Conservation (phyloP, 2,113 vertebrate species). For the Thinocorus orbignyianus region DNA sequence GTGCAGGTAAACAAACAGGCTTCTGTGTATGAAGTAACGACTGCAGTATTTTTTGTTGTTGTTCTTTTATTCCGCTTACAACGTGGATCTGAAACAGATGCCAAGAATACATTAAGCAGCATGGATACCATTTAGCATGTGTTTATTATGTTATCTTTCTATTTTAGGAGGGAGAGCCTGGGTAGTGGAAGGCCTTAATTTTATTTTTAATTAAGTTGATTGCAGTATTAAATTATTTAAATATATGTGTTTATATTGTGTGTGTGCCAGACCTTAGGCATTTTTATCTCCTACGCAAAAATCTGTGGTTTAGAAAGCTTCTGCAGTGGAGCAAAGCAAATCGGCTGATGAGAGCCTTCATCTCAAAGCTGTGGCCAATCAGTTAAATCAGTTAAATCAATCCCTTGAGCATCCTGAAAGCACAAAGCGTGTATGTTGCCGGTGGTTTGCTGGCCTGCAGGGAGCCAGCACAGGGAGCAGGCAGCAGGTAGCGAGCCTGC, state of each 20-base stretch:
- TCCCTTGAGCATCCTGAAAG: neutral
- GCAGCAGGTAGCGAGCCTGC: neutral
- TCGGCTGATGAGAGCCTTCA: neutral
- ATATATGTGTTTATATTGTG: neutral
- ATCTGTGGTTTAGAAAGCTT: neutral
- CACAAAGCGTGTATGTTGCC: fast-evolving
- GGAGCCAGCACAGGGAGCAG: neutral
- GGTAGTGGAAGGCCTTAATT: neutral
- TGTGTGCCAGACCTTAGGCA: neutral
- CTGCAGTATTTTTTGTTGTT: fast-evolving
- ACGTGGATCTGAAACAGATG: neutral
- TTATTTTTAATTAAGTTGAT: neutral
- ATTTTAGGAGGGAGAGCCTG: neutral
- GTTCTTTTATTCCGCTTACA: neutral
- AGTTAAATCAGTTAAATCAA: neutral
- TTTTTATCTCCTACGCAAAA: neutral
- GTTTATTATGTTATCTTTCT: neutral
- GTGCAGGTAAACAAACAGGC: neutral
- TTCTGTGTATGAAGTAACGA: neutral
- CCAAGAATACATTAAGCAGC: neutral
- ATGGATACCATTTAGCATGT: neutral
- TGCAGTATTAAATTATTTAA: neutral
- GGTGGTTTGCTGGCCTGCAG: neutral
- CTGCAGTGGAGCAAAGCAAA: neutral
- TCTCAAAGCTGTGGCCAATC: neutral